A percentile compares a stretch with the other conserved stretches of the same genome.
Conservation (phyloP, 2,797 vertebrate genomes). For the Gallirallus australis region DNA sequence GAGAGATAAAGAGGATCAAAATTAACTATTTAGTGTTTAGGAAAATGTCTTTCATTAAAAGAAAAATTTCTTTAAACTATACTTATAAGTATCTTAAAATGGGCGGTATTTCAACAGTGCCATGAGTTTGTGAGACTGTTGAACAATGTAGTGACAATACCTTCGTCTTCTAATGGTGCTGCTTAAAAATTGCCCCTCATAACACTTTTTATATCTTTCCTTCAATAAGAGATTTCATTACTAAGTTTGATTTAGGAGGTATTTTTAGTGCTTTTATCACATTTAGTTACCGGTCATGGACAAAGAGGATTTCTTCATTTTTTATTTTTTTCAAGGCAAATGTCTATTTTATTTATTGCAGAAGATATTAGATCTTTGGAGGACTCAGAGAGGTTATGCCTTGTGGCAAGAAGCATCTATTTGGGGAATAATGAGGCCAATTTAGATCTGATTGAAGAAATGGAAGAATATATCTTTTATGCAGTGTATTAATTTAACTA, state of each 20-base stretch:
- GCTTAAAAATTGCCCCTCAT: background rate
- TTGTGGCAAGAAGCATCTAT: background rate
- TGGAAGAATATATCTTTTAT: background rate
- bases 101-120: background rate
- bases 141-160: background rate
- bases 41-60: background rate
- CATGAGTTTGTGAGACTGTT: background rate
- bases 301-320: background rate
- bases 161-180: background rate
- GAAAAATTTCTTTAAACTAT: background rate
- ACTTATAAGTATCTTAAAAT: background rate
- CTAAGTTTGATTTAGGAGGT: background rate
- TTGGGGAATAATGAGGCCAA: background rate
- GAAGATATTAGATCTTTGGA: background rate
- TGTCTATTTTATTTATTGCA: background rate
- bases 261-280: background rate
- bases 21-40: background rate
- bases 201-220: background rate
- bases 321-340: background rate
- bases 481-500: background rate
- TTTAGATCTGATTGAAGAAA: background rate
- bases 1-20: background rate
- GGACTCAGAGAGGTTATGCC: background rate
- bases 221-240: background rate
- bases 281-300: background rate